A percentile compares a stretch with the other conserved stretches of the same genome.
Evolutionary conservation across 2,888 invertebrate genomes (phyloP).

Genomic region (Drosophila lutescens): DNA sequence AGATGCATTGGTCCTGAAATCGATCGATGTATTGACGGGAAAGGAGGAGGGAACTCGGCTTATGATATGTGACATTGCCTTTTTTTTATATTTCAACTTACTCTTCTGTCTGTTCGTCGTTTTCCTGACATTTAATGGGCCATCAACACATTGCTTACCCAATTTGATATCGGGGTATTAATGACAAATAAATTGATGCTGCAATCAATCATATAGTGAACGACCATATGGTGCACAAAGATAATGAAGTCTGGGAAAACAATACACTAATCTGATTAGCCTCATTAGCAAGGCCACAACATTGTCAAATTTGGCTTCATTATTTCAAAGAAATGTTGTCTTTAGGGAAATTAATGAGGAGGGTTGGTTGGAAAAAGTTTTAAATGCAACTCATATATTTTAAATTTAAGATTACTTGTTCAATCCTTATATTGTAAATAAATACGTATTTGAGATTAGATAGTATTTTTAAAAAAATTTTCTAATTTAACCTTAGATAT

Average conservation of each 20-base stretch:
- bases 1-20: conserved; percentile 21
- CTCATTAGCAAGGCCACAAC: conserved; percentile 8
- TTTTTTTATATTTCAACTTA: conserved; percentile 14
- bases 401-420: too few species aligned
- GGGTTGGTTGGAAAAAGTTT: too few species aligned
- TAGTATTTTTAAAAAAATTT: too few species aligned
- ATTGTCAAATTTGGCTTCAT: not conserved
- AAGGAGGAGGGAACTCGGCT: not conserved
- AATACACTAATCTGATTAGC: conserved; percentile 37
- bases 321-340: not conserved
- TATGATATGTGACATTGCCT: conserved; percentile 29
- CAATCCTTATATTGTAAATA: too few species aligned
- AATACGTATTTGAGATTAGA: too few species aligned
- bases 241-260: conserved; percentile 38
- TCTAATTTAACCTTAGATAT: too few species aligned
- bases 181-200: conserved; percentile 58
- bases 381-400: too few species aligned
- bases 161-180: conserved; percentile 49
- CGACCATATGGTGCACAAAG: conserved; percentile 11
- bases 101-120: conserved; percentile 2
- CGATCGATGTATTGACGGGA: conserved; percentile 1
- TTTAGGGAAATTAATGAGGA: not conserved
- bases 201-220: conserved; percentile 57
- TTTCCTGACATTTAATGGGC: conserved; percentile 47
- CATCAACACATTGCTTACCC: conserved; percentile 57